Conservation (phyloP, 2,888 invertebrate genomes). For the Trilocha varians region DNA sequence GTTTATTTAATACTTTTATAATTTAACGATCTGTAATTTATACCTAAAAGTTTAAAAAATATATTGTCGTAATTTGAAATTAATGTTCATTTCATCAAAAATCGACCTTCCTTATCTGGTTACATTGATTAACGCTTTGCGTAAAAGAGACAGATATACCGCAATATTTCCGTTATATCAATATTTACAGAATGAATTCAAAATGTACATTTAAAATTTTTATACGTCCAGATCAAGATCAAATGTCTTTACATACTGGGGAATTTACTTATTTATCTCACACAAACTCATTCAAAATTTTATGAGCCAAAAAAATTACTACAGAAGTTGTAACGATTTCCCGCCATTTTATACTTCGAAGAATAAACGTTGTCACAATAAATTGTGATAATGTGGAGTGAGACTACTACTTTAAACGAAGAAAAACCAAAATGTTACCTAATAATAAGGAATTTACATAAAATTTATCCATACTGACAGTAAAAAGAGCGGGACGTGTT, state of each 20-base stretch:
- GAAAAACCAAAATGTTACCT: background rate
- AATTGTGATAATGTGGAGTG: too few species aligned
- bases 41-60: too few species aligned
- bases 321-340: conserved; percentile 32
- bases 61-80: too few species aligned
- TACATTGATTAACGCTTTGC: background rate
- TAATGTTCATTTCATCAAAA: background rate
- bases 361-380: too few species aligned
- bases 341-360: conserved; percentile 59
- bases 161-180: background rate
- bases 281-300: too few species aligned
- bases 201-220: background rate
- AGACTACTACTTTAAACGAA: background rate
- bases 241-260: too few species aligned
- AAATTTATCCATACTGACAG: conserved; percentile 39
- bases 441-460: conserved; percentile 3
- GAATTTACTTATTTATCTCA: too few species aligned
- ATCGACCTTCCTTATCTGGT: background rate
- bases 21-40: too few species aligned
- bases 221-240: too few species aligned
- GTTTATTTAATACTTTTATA: too few species aligned
- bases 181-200: background rate
- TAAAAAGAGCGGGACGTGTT: conserved; percentile 69
- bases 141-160: conserved; percentile 4
- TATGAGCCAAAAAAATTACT: conserved; percentile 13